phyloP scores from a whole-genome alignment of 2,797 vertebrate genomes.

The Stomatorhinus walkeri region DNA sequence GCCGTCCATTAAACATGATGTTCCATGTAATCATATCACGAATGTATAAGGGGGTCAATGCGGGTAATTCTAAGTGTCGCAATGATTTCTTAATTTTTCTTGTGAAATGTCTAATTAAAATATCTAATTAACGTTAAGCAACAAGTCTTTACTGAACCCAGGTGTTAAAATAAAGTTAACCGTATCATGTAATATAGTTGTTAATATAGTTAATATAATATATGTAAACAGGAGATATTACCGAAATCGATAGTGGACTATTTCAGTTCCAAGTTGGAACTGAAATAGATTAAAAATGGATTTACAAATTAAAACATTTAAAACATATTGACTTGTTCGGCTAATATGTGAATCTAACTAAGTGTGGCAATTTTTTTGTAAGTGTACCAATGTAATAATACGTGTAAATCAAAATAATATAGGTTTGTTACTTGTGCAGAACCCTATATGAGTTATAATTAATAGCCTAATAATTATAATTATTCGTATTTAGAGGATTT shows the following conservation, averaged over 20 bases:
- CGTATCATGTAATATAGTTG: background rate
- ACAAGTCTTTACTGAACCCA: background rate
- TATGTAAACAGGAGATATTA: background rate
- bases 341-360: background rate
- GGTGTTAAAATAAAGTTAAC: background rate
- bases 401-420: background rate
- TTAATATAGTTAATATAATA: background rate
- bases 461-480: background rate
- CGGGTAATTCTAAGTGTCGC: background rate
- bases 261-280: background rate
- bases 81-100: background rate
- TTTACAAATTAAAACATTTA: background rate
- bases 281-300: background rate
- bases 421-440: background rate
- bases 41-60: background rate
- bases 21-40: background rate
- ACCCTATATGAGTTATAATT: background rate
- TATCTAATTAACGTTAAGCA: background rate
- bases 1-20: background rate
- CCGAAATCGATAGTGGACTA: background rate
- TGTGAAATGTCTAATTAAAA: background rate
- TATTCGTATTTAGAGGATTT: background rate
- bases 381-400: background rate
- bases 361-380: background rate
- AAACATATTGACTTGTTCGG: background rate